Base-by-base conservation (phyloP, 2,888 invertebrate genomes). In the Disparrhopalites patrizii region DNA sequence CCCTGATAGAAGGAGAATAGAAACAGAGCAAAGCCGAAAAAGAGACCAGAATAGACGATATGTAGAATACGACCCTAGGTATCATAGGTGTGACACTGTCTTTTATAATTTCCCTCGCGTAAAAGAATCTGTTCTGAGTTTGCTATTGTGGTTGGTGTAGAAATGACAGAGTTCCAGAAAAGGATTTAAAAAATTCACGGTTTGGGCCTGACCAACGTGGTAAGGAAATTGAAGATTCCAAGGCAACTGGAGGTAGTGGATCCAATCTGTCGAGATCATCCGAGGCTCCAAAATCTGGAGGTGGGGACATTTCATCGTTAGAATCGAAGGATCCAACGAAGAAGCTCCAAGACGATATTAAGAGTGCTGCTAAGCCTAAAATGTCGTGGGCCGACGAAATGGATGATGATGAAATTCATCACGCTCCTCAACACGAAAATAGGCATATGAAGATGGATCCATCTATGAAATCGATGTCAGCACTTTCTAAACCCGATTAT, bases 381-480 rank as follows among this genome's bases (percentile, higher is more conserved):
- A 63, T 63, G 63, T 72, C 73, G 10, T 73, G 74, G 74, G 73
- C 74, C 8, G 74, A 74, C 65, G 73, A 74, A 64, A 70, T 74
- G 15, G 73, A 74, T 38, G 73, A 72, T 50, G 73, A 74, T n/a
- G 70, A 70, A 51, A 60, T 30, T 31, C 54, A 50, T 5, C 60
- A 43, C 13, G 57, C 33, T 15, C 52, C 28, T 10, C 50, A 54
- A 50, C 54, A 63, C 15, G 50, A 62, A 28, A 23, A 15, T n/a
- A 15, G 28, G 4, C 25, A 56, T 58, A 23, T 33, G 20, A 57
- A 50, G 20, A 18, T 38, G n/a, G 55, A 55, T 40, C 20, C n/a
- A 13, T 55, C 31, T 30, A 20, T 33, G 31, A 54, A 54, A 54
- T 10, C 28, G 1, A 31, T 54, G 20, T 36, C 33, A 36, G 23